phyloP scores from a whole-genome alignment of 1,140 invertebrate genomes.

The Camponotus vicinus region DNA sequence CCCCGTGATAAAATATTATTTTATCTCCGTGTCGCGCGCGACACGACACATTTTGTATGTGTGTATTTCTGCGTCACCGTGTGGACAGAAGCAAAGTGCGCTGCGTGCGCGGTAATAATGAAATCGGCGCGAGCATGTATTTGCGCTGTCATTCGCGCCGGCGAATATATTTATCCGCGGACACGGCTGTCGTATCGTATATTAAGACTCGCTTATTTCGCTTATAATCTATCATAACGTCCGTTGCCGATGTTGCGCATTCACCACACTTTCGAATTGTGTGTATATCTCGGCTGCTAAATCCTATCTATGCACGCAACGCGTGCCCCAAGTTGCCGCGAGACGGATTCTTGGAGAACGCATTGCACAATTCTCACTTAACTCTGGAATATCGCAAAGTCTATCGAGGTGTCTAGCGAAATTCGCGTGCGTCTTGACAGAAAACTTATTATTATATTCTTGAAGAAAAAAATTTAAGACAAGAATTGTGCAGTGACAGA shows the following conservation, averaged over 20 bases:
- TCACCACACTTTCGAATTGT: conserved; percentile 52
- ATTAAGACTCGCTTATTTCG: conserved; percentile 79
- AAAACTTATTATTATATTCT: conserved; percentile 16
- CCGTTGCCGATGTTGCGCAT: conserved; percentile 65
- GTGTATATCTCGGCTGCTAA: conserved; percentile 38
- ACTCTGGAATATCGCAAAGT: conserved; percentile 1
- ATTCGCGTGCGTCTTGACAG: not conserved
- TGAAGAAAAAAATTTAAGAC: not conserved
- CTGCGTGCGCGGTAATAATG: conserved; percentile 51
- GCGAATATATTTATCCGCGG: conserved; percentile 64
- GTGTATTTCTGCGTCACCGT: conserved; percentile 50
- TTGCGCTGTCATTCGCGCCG: conserved; percentile 64
- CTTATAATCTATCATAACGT: conserved; percentile 78
- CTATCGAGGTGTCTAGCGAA: conserved; percentile 13
- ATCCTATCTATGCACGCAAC: conserved; percentile 42
- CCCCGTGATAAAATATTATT: conserved; percentile 59
- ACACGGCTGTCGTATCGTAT: conserved; percentile 70
- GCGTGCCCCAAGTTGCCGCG: conserved; percentile 26
- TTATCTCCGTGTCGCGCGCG: conserved; percentile 20
- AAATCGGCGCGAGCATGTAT: conserved; percentile 61
- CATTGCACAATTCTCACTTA: conserved; percentile 53
- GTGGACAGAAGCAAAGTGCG: conserved; percentile 33
- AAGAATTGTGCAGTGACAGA: not conserved
- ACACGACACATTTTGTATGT: not conserved
- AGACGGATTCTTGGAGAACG: conserved; percentile 43